Base-by-base conservation (phyloP, 2,113 vertebrate species). In the Alectura lathami region DNA sequence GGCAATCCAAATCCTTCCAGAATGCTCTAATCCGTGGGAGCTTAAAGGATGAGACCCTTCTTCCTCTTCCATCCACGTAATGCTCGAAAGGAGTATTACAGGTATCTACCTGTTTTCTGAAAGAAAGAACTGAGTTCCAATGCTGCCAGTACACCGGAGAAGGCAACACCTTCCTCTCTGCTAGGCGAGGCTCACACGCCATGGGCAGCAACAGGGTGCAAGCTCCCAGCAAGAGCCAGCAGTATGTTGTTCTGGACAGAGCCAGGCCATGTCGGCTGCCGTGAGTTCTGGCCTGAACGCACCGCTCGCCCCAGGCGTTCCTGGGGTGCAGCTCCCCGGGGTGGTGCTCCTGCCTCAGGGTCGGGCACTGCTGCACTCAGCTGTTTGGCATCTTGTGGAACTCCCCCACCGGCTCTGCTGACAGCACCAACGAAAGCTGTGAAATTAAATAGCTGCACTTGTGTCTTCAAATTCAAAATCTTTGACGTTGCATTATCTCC, bases 351-450 rank as follows among this genome's bases (percentile, higher is more conserved):
- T 76, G 57, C 50, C 48, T 51, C 53, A 43, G 30, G 27, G 21
- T 42, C 72, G 54, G 47, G 47, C 16, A 70, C 9, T 1, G 9
- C 40, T 43, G 27, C 36, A 53, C 40, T 69, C 38, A n/a, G 40
- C 16, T 64, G 20, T 43, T 70, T 21, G 32, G 16, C n/a, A 43
- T 9, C 30, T 76, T 60, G 57, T 64, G 29, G 68, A 73, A 70
- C 16, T 56, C 20, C 26, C 43, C 14, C 43, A 45, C 29, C 0
- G 0, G 13, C 72, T 36, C 67, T 70, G 30, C 14, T 36, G 54
- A 57, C 6, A 50, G 40, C 1, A 2, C 42, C 36, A 70, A 3
- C 3, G 5, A 57, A 77, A 83, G 24, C n/a, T 63, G 22, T 54
- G 16, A 69, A 86, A 54, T 36, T 4, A 88, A 85, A 48, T 36